Conservation (phyloP, 2,113 vertebrate species). For the Corythaixoides concolor region DNA sequence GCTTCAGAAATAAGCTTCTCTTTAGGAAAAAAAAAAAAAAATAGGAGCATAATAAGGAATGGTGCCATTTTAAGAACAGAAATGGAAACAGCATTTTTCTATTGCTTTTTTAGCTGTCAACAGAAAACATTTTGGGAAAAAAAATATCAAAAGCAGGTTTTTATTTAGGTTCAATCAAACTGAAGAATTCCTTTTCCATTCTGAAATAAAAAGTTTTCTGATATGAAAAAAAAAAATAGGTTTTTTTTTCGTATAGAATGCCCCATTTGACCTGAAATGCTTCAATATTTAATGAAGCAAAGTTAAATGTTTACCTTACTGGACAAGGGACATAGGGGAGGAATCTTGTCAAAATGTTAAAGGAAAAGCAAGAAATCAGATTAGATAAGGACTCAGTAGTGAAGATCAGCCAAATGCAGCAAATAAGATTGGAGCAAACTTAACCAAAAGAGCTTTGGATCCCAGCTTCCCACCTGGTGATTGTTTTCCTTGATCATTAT, state of each 20-base stretch:
- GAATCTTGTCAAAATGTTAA: not conserved
- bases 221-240: no score
- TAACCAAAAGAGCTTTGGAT: not conserved
- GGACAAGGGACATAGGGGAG: rapidly evolving
- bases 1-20: not conserved
- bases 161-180: not conserved
- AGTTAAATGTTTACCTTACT: not conserved
- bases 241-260: not conserved
- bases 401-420: not conserved
- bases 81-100: not conserved
- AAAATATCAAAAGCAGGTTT: not conserved
- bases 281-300: not conserved
- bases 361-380: not conserved
- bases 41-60: not conserved
- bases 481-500: not conserved
- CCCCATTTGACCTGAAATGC: not conserved
- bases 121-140: not conserved
- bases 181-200: not conserved
- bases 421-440: not conserved
- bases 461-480: not conserved
- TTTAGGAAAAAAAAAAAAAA: not conserved
- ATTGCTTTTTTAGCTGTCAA: not conserved
- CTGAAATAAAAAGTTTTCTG: not conserved
- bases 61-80: not conserved
- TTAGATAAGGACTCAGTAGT: not conserved